Base-by-base conservation (phyloP, 2,888 invertebrate genomes). In the Morpho helenor region DNA sequence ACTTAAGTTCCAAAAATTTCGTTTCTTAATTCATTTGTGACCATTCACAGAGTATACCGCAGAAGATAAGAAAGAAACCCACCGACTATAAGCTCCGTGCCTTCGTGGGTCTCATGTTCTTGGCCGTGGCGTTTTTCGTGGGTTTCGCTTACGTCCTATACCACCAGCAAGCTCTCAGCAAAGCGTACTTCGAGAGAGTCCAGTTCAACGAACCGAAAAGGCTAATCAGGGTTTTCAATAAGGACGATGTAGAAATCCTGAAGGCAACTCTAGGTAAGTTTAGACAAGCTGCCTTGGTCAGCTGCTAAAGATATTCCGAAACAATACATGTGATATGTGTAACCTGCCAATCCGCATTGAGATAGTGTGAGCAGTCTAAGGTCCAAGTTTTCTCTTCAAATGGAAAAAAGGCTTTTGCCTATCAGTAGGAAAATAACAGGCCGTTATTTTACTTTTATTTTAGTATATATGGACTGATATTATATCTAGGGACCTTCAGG, bases 71-170 rank as follows among this genome's bases (percentile, higher is more conserved):
- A 50, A 94, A 94, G 73, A 93, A 93, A 71, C 94, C 94, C 0
- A 93, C 94, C 43, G 95, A 96, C 75, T 96, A 95, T 82, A 96
- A 95, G 83, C 92, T 97, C 0, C 93, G 95, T 65, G 94, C 94
- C 5, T 96, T 97, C 78, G 96, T 97, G 0, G 93, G 93, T 0
- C 92, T 96, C 52, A 92, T 97, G 73, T 97, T 97, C 75, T 91
- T 97, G 2, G 94, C 95, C 23, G 94, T 97, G 40, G 94, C 95
- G 0, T 95, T 96, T 77, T 92, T 97, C 77, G 95, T 97, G 22
- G 95, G 95, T 0, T 95, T 96, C 73, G 96, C 97, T 0, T 96
- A 97, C 73, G 93, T 96, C 1, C 92, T 96, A 60, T 97, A 97
- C 79, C 95, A 96, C 63, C 95, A 95, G 72, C 95, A 97, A 77